These are phyloP conservation scores for Ephestia elutella DNA, from an alignment of 1,140 invertebrate species.

Conservation along the genomic window DNA sequence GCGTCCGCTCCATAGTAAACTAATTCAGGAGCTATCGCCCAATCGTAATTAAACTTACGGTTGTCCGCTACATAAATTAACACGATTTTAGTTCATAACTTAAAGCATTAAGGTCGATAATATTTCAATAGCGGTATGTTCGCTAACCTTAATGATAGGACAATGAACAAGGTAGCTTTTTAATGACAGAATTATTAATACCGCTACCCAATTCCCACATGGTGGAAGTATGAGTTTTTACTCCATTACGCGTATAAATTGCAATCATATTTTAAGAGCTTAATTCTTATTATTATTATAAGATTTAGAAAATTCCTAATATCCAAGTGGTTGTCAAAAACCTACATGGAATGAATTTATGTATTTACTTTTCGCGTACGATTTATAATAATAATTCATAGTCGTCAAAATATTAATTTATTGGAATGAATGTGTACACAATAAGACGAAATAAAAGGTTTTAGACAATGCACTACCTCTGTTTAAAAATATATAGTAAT, in stretches of 20 bases:
- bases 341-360: no score
- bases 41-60: background rate
- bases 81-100: background rate
- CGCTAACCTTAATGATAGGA: background rate
- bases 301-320: no score
- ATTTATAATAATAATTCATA: no score
- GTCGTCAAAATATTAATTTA: no score
- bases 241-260: background rate
- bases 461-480: background rate
- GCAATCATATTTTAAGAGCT: no score
- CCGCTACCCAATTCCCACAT: constrained; percentile 1
- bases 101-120: background rate
- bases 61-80: background rate
- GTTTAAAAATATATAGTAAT: background rate
- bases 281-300: no score
- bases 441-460: no score
- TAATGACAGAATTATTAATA: background rate
- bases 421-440: no score
- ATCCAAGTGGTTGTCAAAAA: no score
- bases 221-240: background rate
- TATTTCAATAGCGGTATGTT: background rate
- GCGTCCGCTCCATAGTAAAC: background rate
- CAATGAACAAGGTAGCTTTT: background rate
- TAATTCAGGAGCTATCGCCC: background rate
- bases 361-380: no score